Evolutionary conservation across 2,797 vertebrate genomes (phyloP), one percentile per base, ranked within the genome.

Genomic region (Semaprochilodus insignis): DNA sequence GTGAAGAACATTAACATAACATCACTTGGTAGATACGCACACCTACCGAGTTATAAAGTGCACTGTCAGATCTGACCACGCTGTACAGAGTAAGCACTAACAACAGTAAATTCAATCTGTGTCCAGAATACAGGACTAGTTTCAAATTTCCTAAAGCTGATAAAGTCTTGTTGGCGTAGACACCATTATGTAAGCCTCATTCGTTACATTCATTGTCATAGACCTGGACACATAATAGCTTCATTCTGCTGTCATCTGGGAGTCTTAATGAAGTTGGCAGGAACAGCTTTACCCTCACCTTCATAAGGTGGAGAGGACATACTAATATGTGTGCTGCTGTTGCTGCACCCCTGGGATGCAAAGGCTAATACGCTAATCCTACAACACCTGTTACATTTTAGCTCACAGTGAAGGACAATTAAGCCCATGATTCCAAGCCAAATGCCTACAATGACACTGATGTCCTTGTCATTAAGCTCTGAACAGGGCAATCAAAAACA

Each of bases 341-440:
- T 60, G 70, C 81, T 34, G 27, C 25, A 66, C 80, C 60, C 75
- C 54, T 59, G 81, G 79, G 81, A 78, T 60, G 57, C 63, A 55
- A 55, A 74, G 51, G 70, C 51, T 78, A 81, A 82, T 70, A 76
- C 34, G 76, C 70, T 83, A 81, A 87, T 87, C 79, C 77, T 83
- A 65, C 80, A 80, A 52, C 85, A 88, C 78, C 83, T 88, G 87
- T 74, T 77, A 75, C 74, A 78, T 71, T 86, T 86, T 74, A 82
- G 77, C 74, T 54, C 72, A 82, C 75, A 66, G 73, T 66, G 80
- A 79, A 82, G 79, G 84, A 54, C 83, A 83, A 86, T 82, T 86
- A 81, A 44, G 63, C 31, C 78, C 54, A 60, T 60, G 52, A 73
- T 59, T 76, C 63, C 72, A 6, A 76, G 75, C 78, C 85, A 83